These are phyloP conservation scores for Polia nebulosa DNA, from an alignment of 2,888 invertebrate genomes.

Conservation along the genomic window DNA sequence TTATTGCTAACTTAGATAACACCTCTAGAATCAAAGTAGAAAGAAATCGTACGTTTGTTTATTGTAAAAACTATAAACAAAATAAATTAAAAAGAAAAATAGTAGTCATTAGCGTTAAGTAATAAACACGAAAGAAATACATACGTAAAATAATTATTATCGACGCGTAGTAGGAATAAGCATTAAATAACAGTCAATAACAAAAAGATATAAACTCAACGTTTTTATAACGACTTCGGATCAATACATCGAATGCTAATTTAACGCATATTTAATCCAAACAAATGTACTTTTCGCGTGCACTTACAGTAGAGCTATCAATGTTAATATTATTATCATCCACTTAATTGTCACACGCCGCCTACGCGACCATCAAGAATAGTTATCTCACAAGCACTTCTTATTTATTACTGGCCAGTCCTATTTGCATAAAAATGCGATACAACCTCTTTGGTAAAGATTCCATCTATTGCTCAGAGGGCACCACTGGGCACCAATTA, in stretches of 20 bases:
- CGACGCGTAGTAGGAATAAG: background rate
- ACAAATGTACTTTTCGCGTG: constrained; percentile 46
- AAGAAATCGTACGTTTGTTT: constrained; percentile 25
- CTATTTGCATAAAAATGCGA: constrained; percentile 75
- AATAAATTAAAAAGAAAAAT: constrained; percentile 12
- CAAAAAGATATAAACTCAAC: background rate
- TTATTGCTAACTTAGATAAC: constrained; percentile 19
- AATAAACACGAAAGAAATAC: constrained; percentile 16
- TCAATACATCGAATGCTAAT: constrained; percentile 29
- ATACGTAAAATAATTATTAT: constrained; percentile 1
- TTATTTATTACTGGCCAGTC: constrained; percentile 58
- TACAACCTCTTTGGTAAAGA: constrained; percentile 63
- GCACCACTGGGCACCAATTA: constrained; percentile 69
- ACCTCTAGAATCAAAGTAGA: constrained; percentile 2
- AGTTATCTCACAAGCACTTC: constrained; percentile 49
- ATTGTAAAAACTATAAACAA: background rate
- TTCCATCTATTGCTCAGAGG: constrained; percentile 61
- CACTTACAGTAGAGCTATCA: constrained; percentile 15
- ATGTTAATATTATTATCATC: constrained; percentile 28
- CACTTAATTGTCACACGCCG: constrained; percentile 44
- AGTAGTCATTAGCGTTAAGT: background rate
- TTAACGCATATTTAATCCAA: constrained; percentile 16
- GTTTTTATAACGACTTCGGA: constrained; percentile 17
- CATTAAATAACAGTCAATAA: constrained; percentile 16
- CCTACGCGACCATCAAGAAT: constrained; percentile 43